These are phyloP conservation scores for Cerceris rybyensis DNA, from an alignment of 2,888 invertebrate genomes.

Conservation along the genomic window DNA sequence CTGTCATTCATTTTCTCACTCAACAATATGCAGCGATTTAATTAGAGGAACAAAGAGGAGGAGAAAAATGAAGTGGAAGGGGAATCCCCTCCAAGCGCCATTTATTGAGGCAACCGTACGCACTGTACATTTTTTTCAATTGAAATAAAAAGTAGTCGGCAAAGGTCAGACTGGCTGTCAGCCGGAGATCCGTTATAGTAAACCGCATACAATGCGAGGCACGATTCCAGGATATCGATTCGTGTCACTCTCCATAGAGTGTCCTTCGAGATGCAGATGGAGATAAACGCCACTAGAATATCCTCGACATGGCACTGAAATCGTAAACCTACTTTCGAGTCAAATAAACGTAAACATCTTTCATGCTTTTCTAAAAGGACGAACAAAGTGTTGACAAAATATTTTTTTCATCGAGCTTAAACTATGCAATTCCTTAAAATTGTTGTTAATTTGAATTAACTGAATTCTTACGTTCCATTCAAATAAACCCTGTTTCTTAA, in stretches of 20 bases:
- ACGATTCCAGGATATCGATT: conserved; percentile 55
- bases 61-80: no score
- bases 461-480: no score
- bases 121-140: conserved; percentile 22
- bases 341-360: background rate
- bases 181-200: conserved; percentile 34
- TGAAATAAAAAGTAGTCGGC: conserved; percentile 40
- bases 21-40: no score
- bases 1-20: no score
- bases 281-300: conserved; percentile 54
- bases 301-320: conserved; percentile 21
- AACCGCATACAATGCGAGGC: conserved; percentile 36
- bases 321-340: conserved; percentile 32
- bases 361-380: background rate
- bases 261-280: conserved; percentile 53
- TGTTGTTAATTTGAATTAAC: no score
- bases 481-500: no score
- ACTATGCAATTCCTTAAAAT: no score
- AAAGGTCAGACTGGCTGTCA: conserved; percentile 39
- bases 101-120: no score
- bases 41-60: no score
- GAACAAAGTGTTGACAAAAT: no score
- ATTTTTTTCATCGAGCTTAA: no score
- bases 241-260: conserved; percentile 34
- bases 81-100: no score